Conservation (phyloP, 2,797 vertebrate species). For the Myotis findleyi region DNA sequence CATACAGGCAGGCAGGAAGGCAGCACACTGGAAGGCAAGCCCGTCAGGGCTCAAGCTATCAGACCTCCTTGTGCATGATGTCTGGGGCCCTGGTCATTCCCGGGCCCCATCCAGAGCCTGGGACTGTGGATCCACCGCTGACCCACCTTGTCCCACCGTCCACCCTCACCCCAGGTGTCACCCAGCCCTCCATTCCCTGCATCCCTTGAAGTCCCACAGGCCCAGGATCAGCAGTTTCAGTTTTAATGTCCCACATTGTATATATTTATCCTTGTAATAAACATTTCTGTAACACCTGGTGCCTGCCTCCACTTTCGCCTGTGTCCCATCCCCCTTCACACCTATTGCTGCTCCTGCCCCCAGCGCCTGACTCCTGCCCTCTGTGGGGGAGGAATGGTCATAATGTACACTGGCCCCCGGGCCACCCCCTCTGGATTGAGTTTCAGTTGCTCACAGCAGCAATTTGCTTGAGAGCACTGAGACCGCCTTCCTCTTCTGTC, state of each 20-base stretch:
- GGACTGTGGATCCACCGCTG: background rate
- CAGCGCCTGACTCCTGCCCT: background rate
- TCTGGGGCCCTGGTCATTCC: background rate
- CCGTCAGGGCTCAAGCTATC: background rate
- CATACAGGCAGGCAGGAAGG: background rate
- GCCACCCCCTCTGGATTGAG: background rate
- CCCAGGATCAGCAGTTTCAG: conserved; percentile 28
- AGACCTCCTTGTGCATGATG: background rate
- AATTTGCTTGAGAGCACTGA: background rate
- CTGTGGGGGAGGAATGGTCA: background rate
- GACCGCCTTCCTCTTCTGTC: background rate
- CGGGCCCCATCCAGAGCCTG: background rate
- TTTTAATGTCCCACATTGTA: conserved; percentile 59
- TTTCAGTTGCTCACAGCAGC: background rate
- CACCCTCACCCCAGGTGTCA: background rate
- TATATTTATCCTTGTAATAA: conserved; percentile 77
- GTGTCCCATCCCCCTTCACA: background rate
- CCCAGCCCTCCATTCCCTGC: background rate
- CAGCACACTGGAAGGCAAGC: background rate
- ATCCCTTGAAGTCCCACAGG: background rate
- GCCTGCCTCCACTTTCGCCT: background rate
- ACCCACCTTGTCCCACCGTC: background rate
- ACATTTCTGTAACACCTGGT: conserved; percentile 74
- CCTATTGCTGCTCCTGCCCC: background rate
- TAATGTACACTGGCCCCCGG: background rate